A percentile compares a stretch with the other conserved stretches of the same genome.
Conservation (phyloP, 2,113 vertebrate genomes). For the Syngnathus typhle region DNA sequence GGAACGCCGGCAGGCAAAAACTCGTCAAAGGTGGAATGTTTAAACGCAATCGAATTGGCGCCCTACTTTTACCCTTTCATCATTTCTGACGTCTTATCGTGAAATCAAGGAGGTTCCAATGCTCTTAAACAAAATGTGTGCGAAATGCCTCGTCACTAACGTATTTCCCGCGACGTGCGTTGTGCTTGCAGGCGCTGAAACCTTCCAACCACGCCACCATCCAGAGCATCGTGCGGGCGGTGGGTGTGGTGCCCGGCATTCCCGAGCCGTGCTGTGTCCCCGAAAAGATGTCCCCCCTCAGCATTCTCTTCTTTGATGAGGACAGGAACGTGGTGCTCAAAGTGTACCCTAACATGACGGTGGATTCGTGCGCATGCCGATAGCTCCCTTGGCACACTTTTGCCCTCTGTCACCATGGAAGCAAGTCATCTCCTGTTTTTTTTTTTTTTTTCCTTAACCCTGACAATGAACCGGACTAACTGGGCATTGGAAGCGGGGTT, state of each 20-base stretch:
- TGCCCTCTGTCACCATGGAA: not conserved
- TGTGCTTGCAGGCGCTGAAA: conserved; percentile 78
- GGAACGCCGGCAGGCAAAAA: not conserved
- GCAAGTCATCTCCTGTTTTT: not conserved
- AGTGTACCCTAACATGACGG: conserved; percentile 97
- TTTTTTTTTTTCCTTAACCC: not conserved
- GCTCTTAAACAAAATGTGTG: not conserved
- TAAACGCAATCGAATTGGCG: not conserved
- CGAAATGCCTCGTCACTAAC: not conserved
- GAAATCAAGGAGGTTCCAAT: not conserved
- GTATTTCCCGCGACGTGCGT: not conserved
- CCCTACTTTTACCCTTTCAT: not conserved
- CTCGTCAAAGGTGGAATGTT: not conserved
- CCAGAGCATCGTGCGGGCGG: conserved; percentile 94
- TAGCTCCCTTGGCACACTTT: not conserved
- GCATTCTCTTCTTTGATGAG: conserved; percentile 93
- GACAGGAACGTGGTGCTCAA: conserved; percentile 95
- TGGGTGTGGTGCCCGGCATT: conserved; percentile 85
- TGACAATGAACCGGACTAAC: not conserved
- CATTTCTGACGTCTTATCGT: not conserved
- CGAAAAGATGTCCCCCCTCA: conserved; percentile 93
- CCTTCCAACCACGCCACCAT: conserved; percentile 97
- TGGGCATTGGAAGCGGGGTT: not conserved
- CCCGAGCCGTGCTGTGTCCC: conserved; percentile 95
- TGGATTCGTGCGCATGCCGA: conserved; percentile 86